Evolutionary conservation across 2,888 invertebrate genomes (phyloP).

Genomic region (Mellilla xanthometata): DNA sequence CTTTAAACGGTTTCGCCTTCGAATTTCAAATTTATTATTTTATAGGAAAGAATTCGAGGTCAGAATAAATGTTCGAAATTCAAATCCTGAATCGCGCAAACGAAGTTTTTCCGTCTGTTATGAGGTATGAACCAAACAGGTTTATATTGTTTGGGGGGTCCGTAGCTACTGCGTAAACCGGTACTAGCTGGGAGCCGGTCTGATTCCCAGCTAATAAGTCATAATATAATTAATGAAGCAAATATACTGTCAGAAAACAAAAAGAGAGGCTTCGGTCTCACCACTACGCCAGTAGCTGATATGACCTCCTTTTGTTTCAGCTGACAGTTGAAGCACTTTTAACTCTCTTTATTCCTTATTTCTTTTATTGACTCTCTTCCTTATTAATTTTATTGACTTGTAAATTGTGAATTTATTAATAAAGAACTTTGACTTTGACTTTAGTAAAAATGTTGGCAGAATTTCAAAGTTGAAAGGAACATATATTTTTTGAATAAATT

Average conservation of each 20-base stretch:
- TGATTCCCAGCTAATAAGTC: slow-evolving; percentile 56
- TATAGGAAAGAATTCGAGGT: background rate
- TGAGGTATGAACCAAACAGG: slow-evolving; percentile 32
- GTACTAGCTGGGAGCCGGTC: slow-evolving; percentile 69
- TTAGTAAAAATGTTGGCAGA: too few relatives aligned
- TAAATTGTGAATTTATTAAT: too few relatives aligned
- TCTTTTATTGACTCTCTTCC: too few relatives aligned
- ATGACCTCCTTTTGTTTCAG: slow-evolving; percentile 61
- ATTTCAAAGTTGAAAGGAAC: too few relatives aligned
- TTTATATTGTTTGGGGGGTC: slow-evolving; percentile 47
- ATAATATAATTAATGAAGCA: slow-evolving; percentile 62
- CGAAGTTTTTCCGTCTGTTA: slow-evolving; percentile 18
- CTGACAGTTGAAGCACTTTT: background rate
- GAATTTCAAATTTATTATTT: background rate
- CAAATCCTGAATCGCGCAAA: slow-evolving; percentile 50
- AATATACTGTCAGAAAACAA: slow-evolving; percentile 51
- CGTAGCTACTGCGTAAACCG: slow-evolving; percentile 74
- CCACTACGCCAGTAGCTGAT: slow-evolving; percentile 71
- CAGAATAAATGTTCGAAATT: background rate
- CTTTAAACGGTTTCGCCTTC: too few relatives aligned
- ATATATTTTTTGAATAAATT: too few relatives aligned
- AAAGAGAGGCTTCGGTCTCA: slow-evolving; percentile 70
- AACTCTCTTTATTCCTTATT: too few relatives aligned
- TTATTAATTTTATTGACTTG: too few relatives aligned
- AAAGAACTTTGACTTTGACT: too few relatives aligned